A percentile compares a stretch with the other conserved stretches of the same genome.
phyloP scores from a whole-genome alignment of 2,797 vertebrate genomes.

The Pogonophryne albipinna region DNA sequence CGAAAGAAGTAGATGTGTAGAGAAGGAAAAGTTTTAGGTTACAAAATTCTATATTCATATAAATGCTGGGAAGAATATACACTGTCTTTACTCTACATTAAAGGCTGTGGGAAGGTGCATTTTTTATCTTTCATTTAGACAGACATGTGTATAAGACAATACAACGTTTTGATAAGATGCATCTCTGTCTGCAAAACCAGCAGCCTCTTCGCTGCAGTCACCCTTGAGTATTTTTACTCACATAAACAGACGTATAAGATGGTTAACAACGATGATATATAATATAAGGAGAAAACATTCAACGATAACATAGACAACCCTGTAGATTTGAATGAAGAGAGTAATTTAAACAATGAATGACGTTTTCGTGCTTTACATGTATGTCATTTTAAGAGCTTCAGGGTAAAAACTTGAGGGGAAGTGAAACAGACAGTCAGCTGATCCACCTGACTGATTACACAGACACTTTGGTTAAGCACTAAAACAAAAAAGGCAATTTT shows the following conservation, averaged over 20 bases:
- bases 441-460: neutral
- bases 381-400: neutral
- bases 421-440: constrained; percentile 39
- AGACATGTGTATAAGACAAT: neutral
- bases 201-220: neutral
- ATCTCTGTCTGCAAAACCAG: neutral
- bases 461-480: no score
- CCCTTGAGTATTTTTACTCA: neutral
- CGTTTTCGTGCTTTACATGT: neutral
- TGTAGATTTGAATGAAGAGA: neutral
- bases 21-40: no score
- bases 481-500: neutral
- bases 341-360: neutral
- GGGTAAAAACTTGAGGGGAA: constrained; percentile 33
- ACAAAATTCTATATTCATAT: neutral
- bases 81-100: neutral
- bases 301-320: no score
- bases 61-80: neutral
- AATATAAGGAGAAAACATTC: neutral
- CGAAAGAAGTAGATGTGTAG: no score
- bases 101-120: neutral
- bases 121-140: neutral
- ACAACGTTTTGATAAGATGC: neutral
- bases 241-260: neutral
- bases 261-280: neutral